Base-by-base conservation (phyloP, 2,113 vertebrate species). In the Lepisosteus osseus region DNA sequence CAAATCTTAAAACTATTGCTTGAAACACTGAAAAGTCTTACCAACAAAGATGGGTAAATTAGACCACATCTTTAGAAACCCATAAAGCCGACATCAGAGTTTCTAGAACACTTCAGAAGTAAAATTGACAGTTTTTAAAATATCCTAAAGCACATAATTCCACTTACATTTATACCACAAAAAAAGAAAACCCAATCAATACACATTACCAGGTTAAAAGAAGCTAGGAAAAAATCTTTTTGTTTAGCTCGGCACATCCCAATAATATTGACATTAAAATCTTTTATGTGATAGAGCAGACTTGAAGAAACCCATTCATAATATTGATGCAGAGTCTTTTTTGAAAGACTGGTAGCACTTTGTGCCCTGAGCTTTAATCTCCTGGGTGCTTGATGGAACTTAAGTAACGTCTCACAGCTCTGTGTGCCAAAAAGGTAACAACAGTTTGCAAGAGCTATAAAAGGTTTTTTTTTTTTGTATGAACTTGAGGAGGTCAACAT, bases 161-260 rank as follows among this genome's bases (percentile, higher is more conserved):
- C n/a, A 47, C 69, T 74, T 81, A 77, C 71, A 12, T 65, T 17
- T 68, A 29, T 29, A 29, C 45, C 67, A 63, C 72, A 77, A 67
- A 65, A 69, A 81, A 69, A 82, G 66, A 65, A 69, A 29, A 29
- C 29, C 29, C 54, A 63, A 90, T 96, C 94, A 92, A 96, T 95
- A 94, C 77, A 86, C 92, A 94, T 94, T 92, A 94, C 89, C 75
- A 76, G 79, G 86, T 89, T 88, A 82, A 90, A 88, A 89, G 75
- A 90, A 74, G 85, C 85, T 2, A 77, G 81, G 51, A 67, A 78
- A 83, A 72, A 74, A 82, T 87, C 87, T 88, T 81, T 82, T 78
- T 54, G 61, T 81, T 85, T 84, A 82, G 79, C 85, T 79, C 79
- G 83, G 86, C 74, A 77, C 86, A 91, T 89, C 86, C 88, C 72